phyloP scores from a whole-genome alignment of 2,888 invertebrate species.

The Anorthoa munda region DNA sequence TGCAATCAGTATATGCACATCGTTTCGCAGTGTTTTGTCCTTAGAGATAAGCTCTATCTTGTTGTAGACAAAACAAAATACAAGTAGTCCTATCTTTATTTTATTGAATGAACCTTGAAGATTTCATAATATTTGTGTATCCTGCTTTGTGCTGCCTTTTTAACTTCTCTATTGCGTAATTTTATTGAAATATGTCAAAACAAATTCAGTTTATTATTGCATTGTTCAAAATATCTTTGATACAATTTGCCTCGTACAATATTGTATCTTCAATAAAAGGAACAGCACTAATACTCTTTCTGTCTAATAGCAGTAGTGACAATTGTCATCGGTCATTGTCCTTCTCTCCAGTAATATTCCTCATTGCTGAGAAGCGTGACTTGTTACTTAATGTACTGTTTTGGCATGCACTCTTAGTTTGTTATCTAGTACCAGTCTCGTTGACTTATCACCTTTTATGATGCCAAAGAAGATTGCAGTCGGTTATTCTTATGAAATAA shows the following conservation, averaged over 20 bases:
- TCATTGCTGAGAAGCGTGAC: conserved; percentile 44
- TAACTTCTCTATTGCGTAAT: neutral
- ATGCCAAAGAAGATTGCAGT: conserved; percentile 34
- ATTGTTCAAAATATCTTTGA: neutral
- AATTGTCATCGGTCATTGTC: conserved; percentile 39
- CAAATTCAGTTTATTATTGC: neutral
- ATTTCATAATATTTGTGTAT: neutral
- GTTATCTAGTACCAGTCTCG: conserved; percentile 10
- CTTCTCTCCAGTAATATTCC: conserved; percentile 28
- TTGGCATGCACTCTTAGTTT: conserved; percentile 48
- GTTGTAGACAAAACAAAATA: conserved; percentile 11
- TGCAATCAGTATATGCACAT: conserved; percentile 10
- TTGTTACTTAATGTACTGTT: conserved; percentile 29
- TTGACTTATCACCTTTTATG: conserved; percentile 28
- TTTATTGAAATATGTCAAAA: neutral
- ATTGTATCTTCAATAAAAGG: neutral
- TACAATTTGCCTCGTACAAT: neutral
- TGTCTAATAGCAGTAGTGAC: neutral
- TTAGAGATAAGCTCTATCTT: conserved; percentile 32
- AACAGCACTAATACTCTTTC: neutral
- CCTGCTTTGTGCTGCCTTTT: neutral
- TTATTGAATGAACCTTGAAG: conserved; percentile 16
- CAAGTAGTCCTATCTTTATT: conserved; percentile 1
- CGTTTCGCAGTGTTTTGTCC: conserved; percentile 29
- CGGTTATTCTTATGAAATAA: conserved; percentile 9